phyloP scores from a whole-genome alignment of 2,888 invertebrate genomes.

The Neoaliturus tenellus region DNA sequence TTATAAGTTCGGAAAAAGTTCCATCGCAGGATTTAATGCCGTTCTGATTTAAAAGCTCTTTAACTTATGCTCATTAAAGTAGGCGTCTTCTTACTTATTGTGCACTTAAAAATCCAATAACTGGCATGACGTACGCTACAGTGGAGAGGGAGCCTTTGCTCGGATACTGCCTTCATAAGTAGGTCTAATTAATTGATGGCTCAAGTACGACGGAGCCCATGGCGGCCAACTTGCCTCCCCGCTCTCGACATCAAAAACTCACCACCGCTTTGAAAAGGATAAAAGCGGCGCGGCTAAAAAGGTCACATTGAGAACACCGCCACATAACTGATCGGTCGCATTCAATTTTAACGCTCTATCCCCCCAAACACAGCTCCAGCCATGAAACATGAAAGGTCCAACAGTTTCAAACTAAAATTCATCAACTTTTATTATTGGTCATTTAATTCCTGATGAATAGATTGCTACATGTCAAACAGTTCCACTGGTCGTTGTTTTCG shows the following conservation, averaged over 20 bases:
- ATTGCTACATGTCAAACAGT: not conserved
- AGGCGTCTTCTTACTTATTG: not conserved
- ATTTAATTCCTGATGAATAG: constrained; percentile 6
- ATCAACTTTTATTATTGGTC: constrained; percentile 22
- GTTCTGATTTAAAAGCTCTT: too few relatives aligned
- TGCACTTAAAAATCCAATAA: not conserved
- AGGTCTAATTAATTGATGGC: constrained; percentile 13
- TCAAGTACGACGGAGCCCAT: not conserved
- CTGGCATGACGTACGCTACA: not conserved
- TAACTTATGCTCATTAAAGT: too few relatives aligned
- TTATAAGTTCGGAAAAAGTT: too few relatives aligned
- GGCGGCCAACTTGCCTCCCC: not conserved
- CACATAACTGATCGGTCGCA: not conserved
- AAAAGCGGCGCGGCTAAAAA: not conserved
- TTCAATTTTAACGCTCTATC: not conserved
- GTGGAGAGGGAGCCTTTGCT: not conserved
- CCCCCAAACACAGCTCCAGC: not conserved
- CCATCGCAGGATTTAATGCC: too few relatives aligned
- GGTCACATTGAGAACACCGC: not conserved
- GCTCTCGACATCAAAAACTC: too few relatives aligned
- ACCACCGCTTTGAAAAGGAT: not conserved
- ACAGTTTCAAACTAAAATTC: constrained; percentile 16
- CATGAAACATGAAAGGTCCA: not conserved
- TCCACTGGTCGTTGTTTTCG: not conserved
- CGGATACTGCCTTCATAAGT: not conserved